phyloP scores from a whole-genome alignment of 2,797 vertebrate species.

The Meriones psammophilus region DNA sequence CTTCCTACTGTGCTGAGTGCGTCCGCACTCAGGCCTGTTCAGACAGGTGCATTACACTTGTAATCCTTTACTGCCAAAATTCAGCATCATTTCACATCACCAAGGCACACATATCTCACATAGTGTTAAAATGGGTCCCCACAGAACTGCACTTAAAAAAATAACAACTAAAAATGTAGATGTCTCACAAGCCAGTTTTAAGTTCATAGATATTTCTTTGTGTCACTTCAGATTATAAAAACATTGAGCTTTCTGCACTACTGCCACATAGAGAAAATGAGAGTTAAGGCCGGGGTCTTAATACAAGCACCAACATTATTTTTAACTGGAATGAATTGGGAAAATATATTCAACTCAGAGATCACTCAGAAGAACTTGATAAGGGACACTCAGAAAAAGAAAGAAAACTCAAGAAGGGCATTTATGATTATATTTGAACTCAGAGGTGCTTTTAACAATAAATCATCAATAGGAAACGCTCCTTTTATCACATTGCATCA shows the following conservation, averaged over 20 bases:
- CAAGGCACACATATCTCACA: no score
- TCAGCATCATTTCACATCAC: neutral
- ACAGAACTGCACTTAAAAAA: constrained; percentile 20
- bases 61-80: neutral
- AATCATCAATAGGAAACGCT: constrained; percentile 12
- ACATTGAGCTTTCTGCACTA: neutral
- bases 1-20: neutral
- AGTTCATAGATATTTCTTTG: neutral
- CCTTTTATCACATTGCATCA: neutral
- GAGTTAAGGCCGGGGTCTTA: constrained; percentile 34
- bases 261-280: neutral
- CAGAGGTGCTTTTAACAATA: constrained; percentile 40
- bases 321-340: constrained; percentile 60
- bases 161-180: neutral
- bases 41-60: constrained; percentile 1
- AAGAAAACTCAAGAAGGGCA: neutral
- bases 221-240: constrained; percentile 49
- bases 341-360: constrained; percentile 61
- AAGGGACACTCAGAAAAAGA: constrained; percentile 22
- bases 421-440: constrained; percentile 26
- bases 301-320: constrained; percentile 1
- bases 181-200: constrained; percentile 31
- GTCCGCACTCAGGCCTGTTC: neutral
- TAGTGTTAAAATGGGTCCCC: neutral
- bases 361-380: constrained; percentile 51